Conservation (phyloP, 2,113 vertebrate genomes). For the Petroica traversi region DNA sequence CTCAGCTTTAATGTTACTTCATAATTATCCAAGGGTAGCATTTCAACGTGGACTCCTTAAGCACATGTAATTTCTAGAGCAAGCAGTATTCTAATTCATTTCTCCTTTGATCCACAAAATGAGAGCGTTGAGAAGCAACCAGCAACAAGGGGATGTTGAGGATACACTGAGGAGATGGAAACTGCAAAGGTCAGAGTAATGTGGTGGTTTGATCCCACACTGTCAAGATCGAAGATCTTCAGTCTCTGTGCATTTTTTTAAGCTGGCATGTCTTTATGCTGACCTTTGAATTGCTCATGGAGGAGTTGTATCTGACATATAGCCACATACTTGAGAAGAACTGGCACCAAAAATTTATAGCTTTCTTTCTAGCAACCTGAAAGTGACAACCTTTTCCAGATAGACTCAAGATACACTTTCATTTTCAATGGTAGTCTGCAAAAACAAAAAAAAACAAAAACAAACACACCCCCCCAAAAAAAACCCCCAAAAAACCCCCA, state of each 20-base stretch:
- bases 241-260: neutral
- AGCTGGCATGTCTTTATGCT: neutral
- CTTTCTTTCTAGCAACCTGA: neutral
- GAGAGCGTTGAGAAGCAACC: neutral
- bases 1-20: constrained; percentile 27
- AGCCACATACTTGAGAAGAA: neutral
- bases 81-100: neutral
- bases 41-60: neutral
- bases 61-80: neutral
- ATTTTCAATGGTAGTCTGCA: neutral
- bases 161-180: neutral
- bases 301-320: neutral
- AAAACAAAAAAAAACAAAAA: neutral
- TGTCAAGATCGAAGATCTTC: neutral
- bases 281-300: neutral
- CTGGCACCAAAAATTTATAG: neutral
- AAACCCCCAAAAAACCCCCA: no score
- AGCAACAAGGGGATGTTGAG: neutral
- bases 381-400: neutral
- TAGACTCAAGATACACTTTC: neutral
- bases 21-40: neutral
- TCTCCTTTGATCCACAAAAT: constrained; percentile 12
- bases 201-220: neutral
- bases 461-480: no score
- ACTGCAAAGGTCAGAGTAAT: neutral